Evolutionary conservation across 2,888 invertebrate genomes (phyloP), one percentile per base, ranked within the genome.

Genomic region (Eueremaeus valkanovi): DNA sequence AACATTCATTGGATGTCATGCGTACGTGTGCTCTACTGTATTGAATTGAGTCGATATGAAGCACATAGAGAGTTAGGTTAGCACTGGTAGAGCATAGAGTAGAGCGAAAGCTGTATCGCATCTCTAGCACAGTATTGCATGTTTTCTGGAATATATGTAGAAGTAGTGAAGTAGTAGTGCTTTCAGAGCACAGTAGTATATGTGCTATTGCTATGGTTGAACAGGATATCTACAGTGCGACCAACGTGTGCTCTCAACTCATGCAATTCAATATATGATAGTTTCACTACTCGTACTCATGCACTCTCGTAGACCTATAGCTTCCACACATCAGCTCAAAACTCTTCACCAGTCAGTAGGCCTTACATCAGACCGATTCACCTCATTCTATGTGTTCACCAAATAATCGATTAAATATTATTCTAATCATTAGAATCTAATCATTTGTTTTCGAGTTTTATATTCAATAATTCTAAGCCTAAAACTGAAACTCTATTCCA

Each of bases 191-290:
- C n/a, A 61, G 29, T 61, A 61, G 66, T 66, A 66, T 66, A 66
- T 61, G 61, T 61, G 61, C 61, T 61, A 61, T 61, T 61, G 61
- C 31, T 61, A 61, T 61, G 66, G 36, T 33, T 36, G 66, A 66
- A 66, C 66, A 66, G 66, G 66, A 66, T 66, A 36, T 66, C 33
- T 66, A 66, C 36, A 66, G 66, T 66, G 66, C 66, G 66, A 66
- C 66, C 66, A 66, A 66, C 66, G 8, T 66, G 66, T 66, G 66
- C 58, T 66, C 13, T 16, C 36, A 61, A 61, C 66, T 66, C 66
- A 66, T 66, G 66, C 66, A 66, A 66, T 66, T 66, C 66, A 66
- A 66, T 66, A 66, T 66, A 66, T 66, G 66, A 66, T 66, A 58
- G 36, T 24, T n/a, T n/a, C n/a, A n/a, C n/a, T n/a, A n/a, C n/a